Evolutionary conservation across 2,113 vertebrate species (phyloP).

Genomic region (Istiophorus platypterus): DNA sequence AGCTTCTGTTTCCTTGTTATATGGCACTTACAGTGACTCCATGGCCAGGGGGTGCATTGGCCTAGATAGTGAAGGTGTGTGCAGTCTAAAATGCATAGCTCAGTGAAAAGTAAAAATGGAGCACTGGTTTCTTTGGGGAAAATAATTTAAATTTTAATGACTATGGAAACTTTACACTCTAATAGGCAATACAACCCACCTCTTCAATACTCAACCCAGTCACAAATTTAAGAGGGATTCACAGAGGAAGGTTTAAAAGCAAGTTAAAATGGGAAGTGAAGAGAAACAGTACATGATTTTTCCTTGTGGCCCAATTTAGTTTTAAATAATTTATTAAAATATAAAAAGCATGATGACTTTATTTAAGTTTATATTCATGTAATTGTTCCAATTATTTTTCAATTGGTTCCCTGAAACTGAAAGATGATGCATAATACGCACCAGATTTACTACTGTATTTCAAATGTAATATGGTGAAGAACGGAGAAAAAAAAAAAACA

Average conservation of each 20-base stretch:
- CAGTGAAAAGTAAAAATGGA: conserved; percentile 75
- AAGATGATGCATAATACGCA: not conserved
- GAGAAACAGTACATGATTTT: not conserved
- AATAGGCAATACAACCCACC: conserved; percentile 59
- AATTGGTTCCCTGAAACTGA: not conserved
- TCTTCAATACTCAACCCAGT: conserved; percentile 4
- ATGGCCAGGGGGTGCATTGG: conserved; percentile 67
- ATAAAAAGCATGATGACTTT: not conserved
- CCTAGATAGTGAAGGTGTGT: conserved; percentile 77
- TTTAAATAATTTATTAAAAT: too few relatives aligned
- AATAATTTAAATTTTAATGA: conserved; percentile 75
- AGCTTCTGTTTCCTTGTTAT: conserved; percentile 45
- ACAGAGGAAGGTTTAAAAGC: not conserved
- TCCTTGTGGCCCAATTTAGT: not conserved
- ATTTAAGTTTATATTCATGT: not conserved
- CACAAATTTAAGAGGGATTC: conserved; percentile 34
- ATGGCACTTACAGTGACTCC: conserved; percentile 44
- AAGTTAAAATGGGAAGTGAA: not conserved
- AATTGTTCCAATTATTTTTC: too few relatives aligned
- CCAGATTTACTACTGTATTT: not conserved
- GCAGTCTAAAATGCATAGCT: conserved; percentile 64
- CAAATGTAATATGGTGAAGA: not conserved
- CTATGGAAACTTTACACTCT: conserved; percentile 68
- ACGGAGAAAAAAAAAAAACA: not conserved
- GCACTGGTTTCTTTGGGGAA: conserved; percentile 70